These are phyloP conservation scores for Branchipolynoe longqiensis DNA, from an alignment of 2,888 invertebrate genomes.

Conservation along the genomic window DNA sequence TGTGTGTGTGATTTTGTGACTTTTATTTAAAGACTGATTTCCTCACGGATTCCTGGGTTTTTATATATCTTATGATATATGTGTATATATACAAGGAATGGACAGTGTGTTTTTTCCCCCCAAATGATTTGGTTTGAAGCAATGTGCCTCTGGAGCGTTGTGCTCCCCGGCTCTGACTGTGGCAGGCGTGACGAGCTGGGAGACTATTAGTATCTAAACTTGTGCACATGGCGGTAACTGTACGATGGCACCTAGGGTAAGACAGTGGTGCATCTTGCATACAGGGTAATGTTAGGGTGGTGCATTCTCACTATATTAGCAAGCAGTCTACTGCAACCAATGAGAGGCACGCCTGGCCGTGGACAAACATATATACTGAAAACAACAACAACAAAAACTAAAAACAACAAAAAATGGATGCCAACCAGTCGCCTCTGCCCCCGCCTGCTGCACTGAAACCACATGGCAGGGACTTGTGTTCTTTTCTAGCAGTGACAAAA, in stretches of 20 bases:
- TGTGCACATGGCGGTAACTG: neutral
- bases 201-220: slow-evolving; percentile 18
- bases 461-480: slow-evolving; percentile 33
- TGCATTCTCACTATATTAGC: slow-evolving; percentile 8
- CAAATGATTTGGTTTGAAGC: slow-evolving; percentile 1
- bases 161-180: slow-evolving; percentile 19
- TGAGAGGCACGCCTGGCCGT: neutral
- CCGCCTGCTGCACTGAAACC: slow-evolving; percentile 12
- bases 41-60: neutral
- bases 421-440: slow-evolving; percentile 10
- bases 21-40: too few species aligned
- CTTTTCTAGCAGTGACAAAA: neutral
- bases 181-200: neutral
- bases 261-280: slow-evolving; percentile 42
- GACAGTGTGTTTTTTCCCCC: too few species aligned
- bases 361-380: too few species aligned
- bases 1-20: too few species aligned
- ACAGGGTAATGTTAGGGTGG: slow-evolving; percentile 46
- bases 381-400: neutral
- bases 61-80: neutral
- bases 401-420: neutral
- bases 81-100: neutral
- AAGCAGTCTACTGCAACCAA: neutral
- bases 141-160: slow-evolving; percentile 27
- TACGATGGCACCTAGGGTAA: slow-evolving; percentile 44